phyloP scores from a whole-genome alignment of 2,797 vertebrate species.

The Chaetophractus vellerosus region DNA sequence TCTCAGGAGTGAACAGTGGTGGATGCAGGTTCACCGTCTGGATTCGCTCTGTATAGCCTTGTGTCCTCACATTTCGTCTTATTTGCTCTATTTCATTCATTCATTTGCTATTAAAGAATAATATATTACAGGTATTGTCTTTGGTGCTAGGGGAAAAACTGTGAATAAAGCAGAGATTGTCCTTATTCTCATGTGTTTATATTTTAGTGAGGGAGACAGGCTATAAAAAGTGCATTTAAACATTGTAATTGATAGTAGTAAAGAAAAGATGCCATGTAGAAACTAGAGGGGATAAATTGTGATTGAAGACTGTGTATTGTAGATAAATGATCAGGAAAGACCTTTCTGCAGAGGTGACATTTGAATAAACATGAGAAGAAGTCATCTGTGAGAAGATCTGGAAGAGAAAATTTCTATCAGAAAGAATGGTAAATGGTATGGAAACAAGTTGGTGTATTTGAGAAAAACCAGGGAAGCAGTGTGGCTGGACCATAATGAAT shows the following conservation, averaged over 20 bases:
- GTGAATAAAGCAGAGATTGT: not conserved
- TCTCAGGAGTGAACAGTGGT: not conserved
- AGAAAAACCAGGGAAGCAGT: not conserved
- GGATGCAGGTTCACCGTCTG: not conserved
- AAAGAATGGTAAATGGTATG: not conserved
- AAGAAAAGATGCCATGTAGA: conserved; percentile 2
- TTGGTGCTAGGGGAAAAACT: not conserved
- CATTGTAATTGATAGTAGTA: not conserved
- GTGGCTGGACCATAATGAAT: not conserved
- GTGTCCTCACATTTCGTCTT: not conserved
- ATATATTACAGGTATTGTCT: not conserved
- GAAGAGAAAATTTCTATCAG: not conserved
- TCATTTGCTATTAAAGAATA: not conserved
- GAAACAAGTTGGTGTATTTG: not conserved
- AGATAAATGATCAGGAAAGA: not conserved
- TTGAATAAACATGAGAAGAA: not conserved
- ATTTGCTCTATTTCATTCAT: not conserved
- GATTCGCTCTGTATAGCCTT: not conserved
- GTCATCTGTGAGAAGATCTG: not conserved
- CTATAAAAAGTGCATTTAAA: not conserved
- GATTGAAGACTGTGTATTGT: not conserved
- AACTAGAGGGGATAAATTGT: not conserved
- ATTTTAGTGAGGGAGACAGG: not conserved
- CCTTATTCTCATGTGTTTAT: not conserved
- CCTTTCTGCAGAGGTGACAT: not conserved